phyloP scores from a whole-genome alignment of 2,113 vertebrate genomes.

The Notothenia coriiceps region DNA sequence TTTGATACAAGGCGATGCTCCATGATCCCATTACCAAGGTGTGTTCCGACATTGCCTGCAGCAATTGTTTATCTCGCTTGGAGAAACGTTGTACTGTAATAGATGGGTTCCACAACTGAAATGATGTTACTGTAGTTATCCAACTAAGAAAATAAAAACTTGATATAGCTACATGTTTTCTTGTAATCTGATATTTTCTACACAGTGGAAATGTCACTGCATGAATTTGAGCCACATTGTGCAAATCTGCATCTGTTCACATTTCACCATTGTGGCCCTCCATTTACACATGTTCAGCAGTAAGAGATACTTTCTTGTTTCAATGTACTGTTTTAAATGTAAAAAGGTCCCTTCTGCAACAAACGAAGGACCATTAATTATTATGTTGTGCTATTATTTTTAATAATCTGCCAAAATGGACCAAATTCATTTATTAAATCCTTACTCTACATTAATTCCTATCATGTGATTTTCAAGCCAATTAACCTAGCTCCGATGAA shows the following conservation, averaged over 20 bases:
- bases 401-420: neutral
- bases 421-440: neutral
- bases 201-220: too few relatives aligned
- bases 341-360: too few relatives aligned
- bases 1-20: neutral
- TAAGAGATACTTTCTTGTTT: neutral
- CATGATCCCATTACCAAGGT: neutral
- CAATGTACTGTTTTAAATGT: too few relatives aligned
- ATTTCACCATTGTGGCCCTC: neutral
- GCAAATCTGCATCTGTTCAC: neutral
- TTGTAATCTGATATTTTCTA: neutral
- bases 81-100: neutral
- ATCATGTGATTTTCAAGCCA: neutral
- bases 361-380: too few relatives aligned
- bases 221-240: neutral
- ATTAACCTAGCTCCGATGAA: neutral
- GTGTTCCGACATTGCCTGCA: constrained; percentile 10
- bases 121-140: too few relatives aligned
- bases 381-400: too few relatives aligned
- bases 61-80: neutral
- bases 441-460: neutral
- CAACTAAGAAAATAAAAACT: neutral
- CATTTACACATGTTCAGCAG: neutral
- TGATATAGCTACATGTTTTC: neutral
- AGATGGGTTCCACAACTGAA: neutral